These are phyloP conservation scores for Nomada hirtipes DNA, from an alignment of 2,888 invertebrate genomes.

Conservation along the genomic window DNA sequence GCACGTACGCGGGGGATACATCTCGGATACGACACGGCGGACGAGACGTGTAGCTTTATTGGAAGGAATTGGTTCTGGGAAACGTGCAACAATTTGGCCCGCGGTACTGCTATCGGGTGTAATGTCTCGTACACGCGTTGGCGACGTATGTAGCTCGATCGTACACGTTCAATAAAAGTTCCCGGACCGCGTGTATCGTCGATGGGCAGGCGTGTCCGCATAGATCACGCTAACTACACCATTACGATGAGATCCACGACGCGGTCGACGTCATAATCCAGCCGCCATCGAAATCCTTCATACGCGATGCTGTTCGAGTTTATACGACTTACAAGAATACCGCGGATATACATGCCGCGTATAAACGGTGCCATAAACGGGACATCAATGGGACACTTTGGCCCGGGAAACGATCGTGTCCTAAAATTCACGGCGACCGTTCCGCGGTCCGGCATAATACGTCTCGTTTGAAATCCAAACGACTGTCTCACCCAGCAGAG, in stretches of 20 bases:
- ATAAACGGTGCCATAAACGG: conserved; percentile 53
- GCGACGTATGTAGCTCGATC: conserved; percentile 4
- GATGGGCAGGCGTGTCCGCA: conserved; percentile 25
- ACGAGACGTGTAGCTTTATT: conserved; percentile 42
- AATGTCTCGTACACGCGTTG: not conserved
- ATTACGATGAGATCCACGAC: conserved; percentile 23
- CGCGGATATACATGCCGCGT: conserved; percentile 32
- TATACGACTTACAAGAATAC: conserved; percentile 47
- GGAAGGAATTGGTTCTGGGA: conserved; percentile 16
- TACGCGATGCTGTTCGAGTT: conserved; percentile 45
- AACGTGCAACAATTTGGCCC: conserved; percentile 41
- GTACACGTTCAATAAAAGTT: conserved; percentile 30
- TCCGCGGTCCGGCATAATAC: not conserved
- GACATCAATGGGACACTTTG: conserved; percentile 37
- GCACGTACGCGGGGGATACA: conserved; percentile 47
- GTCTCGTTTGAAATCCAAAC: conserved; percentile 42
- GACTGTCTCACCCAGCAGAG: conserved; percentile 14
- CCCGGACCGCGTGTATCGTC: conserved; percentile 21
- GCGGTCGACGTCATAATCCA: conserved; percentile 18
- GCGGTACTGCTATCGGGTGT: conserved; percentile 9
- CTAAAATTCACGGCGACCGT: conserved; percentile 34
- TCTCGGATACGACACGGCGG: conserved; percentile 24
- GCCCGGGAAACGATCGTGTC: conserved; percentile 30
- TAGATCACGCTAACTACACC: conserved; percentile 45
- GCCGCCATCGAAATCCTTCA: conserved; percentile 38